Evolutionary conservation across 2,113 vertebrate genomes (phyloP).

Genomic region (Tyto alba): DNA sequence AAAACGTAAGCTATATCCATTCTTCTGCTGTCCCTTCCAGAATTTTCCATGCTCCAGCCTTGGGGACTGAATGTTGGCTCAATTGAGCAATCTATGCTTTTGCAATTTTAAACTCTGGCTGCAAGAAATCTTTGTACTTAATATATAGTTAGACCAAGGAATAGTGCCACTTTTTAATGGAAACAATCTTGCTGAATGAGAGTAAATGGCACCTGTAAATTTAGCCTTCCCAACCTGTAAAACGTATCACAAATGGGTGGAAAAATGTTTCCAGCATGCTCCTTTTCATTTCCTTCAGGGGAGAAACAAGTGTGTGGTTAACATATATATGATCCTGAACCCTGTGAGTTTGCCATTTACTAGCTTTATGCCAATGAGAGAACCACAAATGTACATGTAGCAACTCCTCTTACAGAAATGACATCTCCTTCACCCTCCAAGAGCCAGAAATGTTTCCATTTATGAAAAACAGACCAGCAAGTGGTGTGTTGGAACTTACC

Average conservation of each 20-base stretch:
- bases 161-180: not conserved
- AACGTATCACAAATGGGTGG: not conserved
- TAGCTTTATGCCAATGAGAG: not conserved
- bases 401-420: not conserved
- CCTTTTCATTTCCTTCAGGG: not conserved
- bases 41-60: rapidly evolving
- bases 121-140: not conserved
- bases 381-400: conserved; percentile 20
- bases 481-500: not conserved
- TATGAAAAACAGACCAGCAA: conserved; percentile 6
- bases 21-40: rapidly evolving
- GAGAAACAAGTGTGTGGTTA: not conserved
- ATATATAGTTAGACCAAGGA: not conserved
- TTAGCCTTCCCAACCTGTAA: not conserved
- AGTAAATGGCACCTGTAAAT: not conserved
- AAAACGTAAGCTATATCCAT: rapidly evolving
- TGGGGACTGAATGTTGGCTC: rapidly evolving
- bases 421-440: not conserved
- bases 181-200: not conserved
- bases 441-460: conserved; percentile 13
- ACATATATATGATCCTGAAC: not conserved
- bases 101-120: not conserved
- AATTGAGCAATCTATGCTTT: not conserved
- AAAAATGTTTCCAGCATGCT: not conserved
- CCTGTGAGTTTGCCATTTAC: not conserved